Evolutionary conservation across 2,888 invertebrate species (phyloP), one percentile per base, ranked within the genome.

Genomic region (Acronicta leporina): DNA sequence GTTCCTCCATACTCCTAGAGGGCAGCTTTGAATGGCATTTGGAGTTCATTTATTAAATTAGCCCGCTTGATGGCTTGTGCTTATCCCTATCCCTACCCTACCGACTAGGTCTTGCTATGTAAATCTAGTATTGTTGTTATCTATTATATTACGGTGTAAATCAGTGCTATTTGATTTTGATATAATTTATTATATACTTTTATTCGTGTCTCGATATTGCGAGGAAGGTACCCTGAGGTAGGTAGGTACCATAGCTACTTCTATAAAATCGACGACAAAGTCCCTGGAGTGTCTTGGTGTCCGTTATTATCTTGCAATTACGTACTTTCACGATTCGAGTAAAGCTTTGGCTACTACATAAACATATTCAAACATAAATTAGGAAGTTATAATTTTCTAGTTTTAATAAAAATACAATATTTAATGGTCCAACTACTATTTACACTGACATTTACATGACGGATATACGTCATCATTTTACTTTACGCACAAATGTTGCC

Each of bases 361-460:
- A 65, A 54, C 50, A 30, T 30, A 30, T 27, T 9, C 30, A 33
- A 11, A 49, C 54, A 65, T 46, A 71, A 25, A 44, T 53, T 46
- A 51, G 60, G 55, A 55, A n/a, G 1, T 40, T 41, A 54, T 5
- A 47, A 57, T 15, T 52, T 50, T 63, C 58, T 54, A 40, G 49
- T 71, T 33, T 4, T 3, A 33, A 4, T 61, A 64, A 53, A 73
- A 73, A 70, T 71, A 65, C 55, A 47, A 52, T 52, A 68, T 64
- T 63, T 63, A 68, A 77, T 82, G 82, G 81, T 82, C 82, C 33
- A 33, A 67, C 80, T 83, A 82, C 78, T 77, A 79, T 81, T 69
- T 80, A 82, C 75, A 78, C 53, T 49, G 30, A 47, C 54, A n/a
- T 45, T 16, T 46, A 15, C 43, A 50, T 47, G 44, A 27, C 15